Evolutionary conservation across 2,797 vertebrate genomes (phyloP), one percentile per base, ranked within the genome.

Genomic region (Coranthus polyacanthus): DNA sequence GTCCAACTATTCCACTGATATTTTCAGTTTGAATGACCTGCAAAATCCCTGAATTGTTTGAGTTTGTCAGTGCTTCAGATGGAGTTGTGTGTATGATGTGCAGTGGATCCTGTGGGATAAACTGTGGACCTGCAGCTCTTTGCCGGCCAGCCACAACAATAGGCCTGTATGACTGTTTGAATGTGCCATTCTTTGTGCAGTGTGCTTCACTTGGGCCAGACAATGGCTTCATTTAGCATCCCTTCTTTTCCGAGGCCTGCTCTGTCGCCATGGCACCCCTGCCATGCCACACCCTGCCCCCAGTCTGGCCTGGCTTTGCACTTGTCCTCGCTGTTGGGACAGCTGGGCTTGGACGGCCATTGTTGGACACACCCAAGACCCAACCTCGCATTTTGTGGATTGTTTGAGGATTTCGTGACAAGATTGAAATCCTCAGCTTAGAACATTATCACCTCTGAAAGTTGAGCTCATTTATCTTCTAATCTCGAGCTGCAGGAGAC

Each of bases 171-270:
- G 86, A 81, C 81, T 78, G 70, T 92, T 90, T 94, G 79, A 94
- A 93, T 93, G 90, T 91, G 86, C 90, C 82, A 85, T 92, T 93
- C 91, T 93, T 84, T 84, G 80, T 51, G 68, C 72, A 76, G 86
- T 93, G 91, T 93, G 94, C 91, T 92, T 93, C 89, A 91, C 89
- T 94, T 91, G 88, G 88, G 92, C 82, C 85, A 86, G 86, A 95
- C 94, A 95, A 95, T 92, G 66, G 90, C 83, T 83, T 94, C 90
- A 92, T 92, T 94, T 93, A 90, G 84, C 92, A 89, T 93, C 92
- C 54, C 90, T 83, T 82, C 83, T 90, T 77, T 87, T 70, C 72
- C 60, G 77, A 80, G 85, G 88, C 80, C 88, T 83, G 71, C 83
- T 76, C 82, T 45, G 83, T 92, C 89, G 79, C 91, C 88, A 90